Evolutionary conservation across 2,888 invertebrate species (phyloP).

Genomic region (Apoderus coryli): DNA sequence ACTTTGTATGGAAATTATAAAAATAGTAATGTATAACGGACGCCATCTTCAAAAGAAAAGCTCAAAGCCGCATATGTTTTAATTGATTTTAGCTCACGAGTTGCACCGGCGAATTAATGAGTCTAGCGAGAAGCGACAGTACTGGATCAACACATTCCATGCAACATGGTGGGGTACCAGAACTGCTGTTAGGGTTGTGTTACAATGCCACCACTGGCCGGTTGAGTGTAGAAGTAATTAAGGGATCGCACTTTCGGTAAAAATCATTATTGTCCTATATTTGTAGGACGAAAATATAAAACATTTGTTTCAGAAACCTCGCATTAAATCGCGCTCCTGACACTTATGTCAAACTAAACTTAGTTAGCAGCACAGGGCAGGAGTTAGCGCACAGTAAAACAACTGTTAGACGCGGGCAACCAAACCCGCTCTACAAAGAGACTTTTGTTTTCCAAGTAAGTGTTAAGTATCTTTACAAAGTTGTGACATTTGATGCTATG

Average conservation of each 20-base stretch:
- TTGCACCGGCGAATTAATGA: conserved; percentile 47
- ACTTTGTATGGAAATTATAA: too few species aligned
- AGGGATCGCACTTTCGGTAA: conserved; percentile 55
- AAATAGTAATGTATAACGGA: too few species aligned
- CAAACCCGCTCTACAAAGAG: conserved; percentile 91
- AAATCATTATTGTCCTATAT: neutral
- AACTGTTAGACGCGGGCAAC: conserved; percentile 80
- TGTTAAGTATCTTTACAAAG: too few species aligned
- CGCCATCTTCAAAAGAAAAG: too few species aligned
- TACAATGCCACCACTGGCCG: conserved; percentile 90
- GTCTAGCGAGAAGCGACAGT: conserved; percentile 81
- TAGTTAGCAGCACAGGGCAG: conserved; percentile 85
- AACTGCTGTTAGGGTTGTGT: conserved; percentile 74
- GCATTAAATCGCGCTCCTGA: conserved; percentile 73
- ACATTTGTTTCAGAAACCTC: conserved; percentile 46
- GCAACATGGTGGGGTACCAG: conserved; percentile 81
- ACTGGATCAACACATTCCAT: conserved; percentile 87
- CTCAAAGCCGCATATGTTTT: conserved; percentile 4
- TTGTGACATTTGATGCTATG: too few species aligned
- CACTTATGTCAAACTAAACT: conserved; percentile 83
- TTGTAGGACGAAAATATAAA: neutral
- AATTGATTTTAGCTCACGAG: conserved; percentile 33
- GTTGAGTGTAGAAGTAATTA: conserved; percentile 79
- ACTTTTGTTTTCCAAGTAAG: conserved; percentile 87
- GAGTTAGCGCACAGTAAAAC: conserved; percentile 90